A percentile compares a stretch with the other conserved stretches of the same genome.
Evolutionary conservation across 2,888 invertebrate species (phyloP).

Genomic region (Diarsia dahlii): DNA sequence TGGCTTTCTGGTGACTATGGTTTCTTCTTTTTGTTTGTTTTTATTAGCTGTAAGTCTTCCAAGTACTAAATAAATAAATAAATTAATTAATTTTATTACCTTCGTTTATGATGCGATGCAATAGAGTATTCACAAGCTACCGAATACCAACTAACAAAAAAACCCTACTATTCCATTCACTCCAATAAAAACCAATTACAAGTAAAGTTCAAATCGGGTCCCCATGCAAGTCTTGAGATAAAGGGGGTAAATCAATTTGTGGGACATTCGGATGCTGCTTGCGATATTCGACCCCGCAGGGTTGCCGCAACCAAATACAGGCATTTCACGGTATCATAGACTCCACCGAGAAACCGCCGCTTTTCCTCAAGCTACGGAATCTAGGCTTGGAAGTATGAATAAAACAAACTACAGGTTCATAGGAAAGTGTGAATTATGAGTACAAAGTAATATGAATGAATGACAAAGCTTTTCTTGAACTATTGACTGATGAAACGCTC

Average conservation of each 20-base stretch:
- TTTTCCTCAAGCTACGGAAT: conserved; percentile 11
- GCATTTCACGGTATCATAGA: conserved; percentile 16
- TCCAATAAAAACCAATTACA: conserved; percentile 47
- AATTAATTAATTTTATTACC: too few species aligned
- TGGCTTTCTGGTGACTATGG: too few species aligned
- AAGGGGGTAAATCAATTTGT: conserved; percentile 73
- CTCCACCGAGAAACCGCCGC: background rate
- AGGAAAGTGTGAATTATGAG: too few species aligned
- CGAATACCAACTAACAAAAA: too few species aligned
- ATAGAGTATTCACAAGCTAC: too few species aligned
- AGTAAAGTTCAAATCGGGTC: conserved; percentile 40
- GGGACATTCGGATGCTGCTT: conserved; percentile 57
- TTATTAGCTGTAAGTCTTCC: too few species aligned
- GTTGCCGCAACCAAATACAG: conserved; percentile 41
- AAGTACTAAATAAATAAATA: too few species aligned
- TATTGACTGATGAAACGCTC: background rate
- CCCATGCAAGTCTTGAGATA: conserved; percentile 59
- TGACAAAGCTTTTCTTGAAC: background rate
- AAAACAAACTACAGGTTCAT: background rate
- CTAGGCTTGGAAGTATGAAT: conserved; percentile 12
- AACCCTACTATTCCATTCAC: background rate
- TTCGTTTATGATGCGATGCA: too few species aligned
- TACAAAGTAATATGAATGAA: background rate
- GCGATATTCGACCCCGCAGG: conserved; percentile 28
- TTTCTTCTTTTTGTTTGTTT: too few species aligned